These are phyloP conservation scores for Temnothorax longispinosus DNA, from an alignment of 1,140 invertebrate genomes.

Conservation along the genomic window DNA sequence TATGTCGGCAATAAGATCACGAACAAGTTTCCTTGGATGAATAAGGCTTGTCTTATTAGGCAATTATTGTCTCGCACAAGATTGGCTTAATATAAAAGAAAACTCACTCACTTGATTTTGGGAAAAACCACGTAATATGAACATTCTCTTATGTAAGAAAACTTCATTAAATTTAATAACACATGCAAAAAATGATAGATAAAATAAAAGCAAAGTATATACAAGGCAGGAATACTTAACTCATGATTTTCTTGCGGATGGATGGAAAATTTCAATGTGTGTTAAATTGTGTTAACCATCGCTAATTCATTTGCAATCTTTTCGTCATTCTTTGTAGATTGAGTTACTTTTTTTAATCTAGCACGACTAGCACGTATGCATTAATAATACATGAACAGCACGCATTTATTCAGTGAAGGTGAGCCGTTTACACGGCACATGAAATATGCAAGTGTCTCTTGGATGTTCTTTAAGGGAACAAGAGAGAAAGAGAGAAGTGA, in stretches of 20 bases:
- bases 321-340: background rate
- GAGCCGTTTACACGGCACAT: constrained; percentile 81
- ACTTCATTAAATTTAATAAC: background rate
- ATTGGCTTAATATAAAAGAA: background rate
- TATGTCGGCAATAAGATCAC: constrained; percentile 5
- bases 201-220: background rate
- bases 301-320: constrained; percentile 24
- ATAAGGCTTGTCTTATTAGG: background rate
- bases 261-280: background rate
- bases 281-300: constrained; percentile 5
- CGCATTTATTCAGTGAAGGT: constrained; percentile 80
- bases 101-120: background rate
- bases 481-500: constrained; percentile 35
- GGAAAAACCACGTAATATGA: background rate
- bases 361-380: constrained; percentile 38
- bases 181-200: background rate
- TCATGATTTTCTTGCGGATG: background rate
- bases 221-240: background rate
- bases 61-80: background rate
- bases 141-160: background rate
- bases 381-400: constrained; percentile 83
- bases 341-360: constrained; percentile 60
- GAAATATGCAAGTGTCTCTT: constrained; percentile 84
- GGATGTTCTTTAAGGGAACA: constrained; percentile 58
- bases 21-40: background rate